Conservation (phyloP, 1,140 invertebrate genomes). For the Campoletis sonorensis region DNA sequence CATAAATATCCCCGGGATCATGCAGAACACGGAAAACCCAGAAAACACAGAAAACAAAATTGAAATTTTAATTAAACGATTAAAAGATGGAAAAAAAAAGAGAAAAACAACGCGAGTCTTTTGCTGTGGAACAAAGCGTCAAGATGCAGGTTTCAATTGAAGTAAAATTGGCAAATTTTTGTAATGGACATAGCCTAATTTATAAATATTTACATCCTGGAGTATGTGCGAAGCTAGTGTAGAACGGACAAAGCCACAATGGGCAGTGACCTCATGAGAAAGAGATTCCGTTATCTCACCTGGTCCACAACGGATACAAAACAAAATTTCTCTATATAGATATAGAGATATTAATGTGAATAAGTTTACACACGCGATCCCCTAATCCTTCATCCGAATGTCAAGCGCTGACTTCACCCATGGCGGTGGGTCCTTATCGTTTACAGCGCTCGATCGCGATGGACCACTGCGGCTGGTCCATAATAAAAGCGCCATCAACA, state of each 20-base stretch:
- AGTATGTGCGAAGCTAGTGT: neutral
- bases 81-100: no score
- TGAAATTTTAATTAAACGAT: no score
- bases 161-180: no score
- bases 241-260: neutral
- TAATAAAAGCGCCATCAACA: constrained; percentile 22
- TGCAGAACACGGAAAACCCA: no score
- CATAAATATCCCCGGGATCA: no score
- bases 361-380: neutral
- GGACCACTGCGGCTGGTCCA: neutral
- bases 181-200: no score
- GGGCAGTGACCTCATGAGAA: constrained; percentile 37
- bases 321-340: neutral
- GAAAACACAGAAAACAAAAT: no score
- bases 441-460: constrained; percentile 5
- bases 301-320: constrained; percentile 25
- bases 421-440: constrained; percentile 26
- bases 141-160: no score
- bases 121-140: no score
- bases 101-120: no score
- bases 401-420: constrained; percentile 36
- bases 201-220: neutral
- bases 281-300: constrained; percentile 42
- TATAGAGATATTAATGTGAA: neutral
- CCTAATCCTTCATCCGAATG: constrained; percentile 43